These are phyloP conservation scores for Pelochelys cantorii DNA, from an alignment of 2,797 vertebrate genomes.

Conservation along the genomic window DNA sequence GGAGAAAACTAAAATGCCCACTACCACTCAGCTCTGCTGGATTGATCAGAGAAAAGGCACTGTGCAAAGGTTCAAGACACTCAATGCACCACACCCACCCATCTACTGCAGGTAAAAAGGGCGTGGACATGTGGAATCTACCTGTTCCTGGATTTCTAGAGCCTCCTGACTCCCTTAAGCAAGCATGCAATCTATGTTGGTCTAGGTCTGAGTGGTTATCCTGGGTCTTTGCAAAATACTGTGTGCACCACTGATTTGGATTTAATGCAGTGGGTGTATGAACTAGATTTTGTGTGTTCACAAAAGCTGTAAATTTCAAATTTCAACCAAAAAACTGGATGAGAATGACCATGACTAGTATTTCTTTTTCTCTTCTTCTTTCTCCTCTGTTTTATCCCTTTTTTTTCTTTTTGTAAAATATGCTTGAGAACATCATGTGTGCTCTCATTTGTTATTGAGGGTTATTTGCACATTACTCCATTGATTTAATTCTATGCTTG, in stretches of 20 bases:
- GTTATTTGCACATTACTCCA: neutral
- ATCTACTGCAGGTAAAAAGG: neutral
- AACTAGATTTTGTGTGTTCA: neutral
- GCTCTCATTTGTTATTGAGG: neutral
- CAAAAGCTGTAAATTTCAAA: slow-evolving; percentile 33
- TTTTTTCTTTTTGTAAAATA: neutral
- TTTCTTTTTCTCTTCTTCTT: neutral
- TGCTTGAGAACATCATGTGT: neutral
- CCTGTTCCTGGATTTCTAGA: neutral
- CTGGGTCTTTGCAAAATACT: neutral
- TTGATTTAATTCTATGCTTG: neutral
- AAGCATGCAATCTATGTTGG: neutral
- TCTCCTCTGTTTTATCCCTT: neutral
- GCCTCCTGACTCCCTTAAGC: neutral
- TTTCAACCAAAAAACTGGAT: neutral
- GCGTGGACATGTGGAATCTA: neutral
- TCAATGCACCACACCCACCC: neutral
- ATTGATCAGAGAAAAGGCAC: neutral
- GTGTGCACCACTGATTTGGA: neutral
- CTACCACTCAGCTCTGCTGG: neutral
- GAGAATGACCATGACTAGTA: neutral
- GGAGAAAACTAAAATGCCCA: neutral
- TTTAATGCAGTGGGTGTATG: neutral
- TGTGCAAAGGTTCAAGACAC: neutral
- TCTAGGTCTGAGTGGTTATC: neutral